phyloP scores from a whole-genome alignment of 2,888 invertebrate species.

The Amphipyra berbera region DNA sequence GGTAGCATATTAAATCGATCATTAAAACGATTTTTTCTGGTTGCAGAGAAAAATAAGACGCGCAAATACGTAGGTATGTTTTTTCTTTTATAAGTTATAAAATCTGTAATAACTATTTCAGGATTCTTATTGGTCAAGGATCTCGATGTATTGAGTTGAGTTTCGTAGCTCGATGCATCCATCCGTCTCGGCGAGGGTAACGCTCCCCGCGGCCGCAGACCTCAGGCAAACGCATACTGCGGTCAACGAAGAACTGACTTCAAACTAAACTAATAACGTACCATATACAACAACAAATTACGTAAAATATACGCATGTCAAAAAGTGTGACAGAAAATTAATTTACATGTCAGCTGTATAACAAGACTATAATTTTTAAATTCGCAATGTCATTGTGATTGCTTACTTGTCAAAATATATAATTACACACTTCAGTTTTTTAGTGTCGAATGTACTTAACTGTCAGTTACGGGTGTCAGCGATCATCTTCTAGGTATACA shows the following conservation, averaged over 20 bases:
- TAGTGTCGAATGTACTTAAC: constrained; percentile 10
- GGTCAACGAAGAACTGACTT: constrained; percentile 54
- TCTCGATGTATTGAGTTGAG: constrained; percentile 9
- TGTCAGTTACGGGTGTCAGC: constrained; percentile 25
- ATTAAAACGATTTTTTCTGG: constrained; percentile 37
- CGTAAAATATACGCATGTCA: constrained; percentile 26
- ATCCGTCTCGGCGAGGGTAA: constrained; percentile 62
- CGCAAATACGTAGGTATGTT: not conserved
- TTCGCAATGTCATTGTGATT: constrained; percentile 44
- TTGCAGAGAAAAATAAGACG: constrained; percentile 27
- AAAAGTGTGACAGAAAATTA: constrained; percentile 36
- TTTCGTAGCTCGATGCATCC: constrained; percentile 46
- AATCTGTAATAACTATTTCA: no score
- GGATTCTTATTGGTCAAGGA: not conserved
- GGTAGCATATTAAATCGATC: constrained; percentile 45
- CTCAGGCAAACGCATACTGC: constrained; percentile 56
- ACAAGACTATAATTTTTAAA: constrained; percentile 28
- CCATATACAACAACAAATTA: constrained; percentile 7
- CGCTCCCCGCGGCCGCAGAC: constrained; percentile 62
- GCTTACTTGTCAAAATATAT: constrained; percentile 36
- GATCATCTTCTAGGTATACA: constrained; percentile 34
- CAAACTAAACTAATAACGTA: constrained; percentile 37
- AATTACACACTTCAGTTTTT: constrained; percentile 39
- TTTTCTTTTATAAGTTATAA: no score
- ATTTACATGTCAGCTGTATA: constrained; percentile 41